Percentiles rank a stretch among this genome's conserved stretches.
Evolutionary conservation across 2,113 vertebrate species (phyloP).

Genomic region (Alces alces): DNA sequence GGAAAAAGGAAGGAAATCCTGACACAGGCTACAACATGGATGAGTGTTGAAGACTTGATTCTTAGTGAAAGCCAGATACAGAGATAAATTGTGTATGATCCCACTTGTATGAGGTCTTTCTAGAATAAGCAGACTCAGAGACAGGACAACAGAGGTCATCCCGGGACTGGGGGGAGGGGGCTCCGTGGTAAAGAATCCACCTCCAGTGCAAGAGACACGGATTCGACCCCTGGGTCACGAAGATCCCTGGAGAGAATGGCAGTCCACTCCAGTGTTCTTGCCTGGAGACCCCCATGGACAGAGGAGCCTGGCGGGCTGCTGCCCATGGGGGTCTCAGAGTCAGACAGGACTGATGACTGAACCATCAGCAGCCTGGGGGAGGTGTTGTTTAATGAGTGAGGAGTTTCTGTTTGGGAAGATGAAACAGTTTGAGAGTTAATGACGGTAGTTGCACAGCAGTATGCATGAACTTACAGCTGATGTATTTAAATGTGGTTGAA

Average conservation of each 20-base stretch:
- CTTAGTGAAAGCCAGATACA: background rate
- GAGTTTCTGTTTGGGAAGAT: background rate
- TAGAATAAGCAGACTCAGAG: background rate
- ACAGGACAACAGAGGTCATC: background rate
- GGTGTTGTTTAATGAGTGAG: background rate
- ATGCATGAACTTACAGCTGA: background rate
- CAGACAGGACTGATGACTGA: background rate
- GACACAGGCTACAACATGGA: background rate
- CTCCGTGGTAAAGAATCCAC: background rate
- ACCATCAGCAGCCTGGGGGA: background rate
- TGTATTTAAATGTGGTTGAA: background rate
- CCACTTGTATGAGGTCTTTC: background rate
- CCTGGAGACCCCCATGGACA: background rate
- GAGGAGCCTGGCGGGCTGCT: background rate
- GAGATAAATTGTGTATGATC: background rate
- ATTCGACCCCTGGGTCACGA: fast-evolving
- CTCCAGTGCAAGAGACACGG: background rate
- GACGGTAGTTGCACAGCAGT: background rate
- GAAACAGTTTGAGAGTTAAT: fast-evolving
- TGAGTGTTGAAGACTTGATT: background rate
- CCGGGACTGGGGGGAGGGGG: fast-evolving
- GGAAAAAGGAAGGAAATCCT: background rate
- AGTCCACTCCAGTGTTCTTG: background rate
- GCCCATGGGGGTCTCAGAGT: background rate
- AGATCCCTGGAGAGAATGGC: background rate